Evolutionary conservation across 2,888 invertebrate genomes (phyloP), one percentile per base, ranked within the genome.

Genomic region (Perithous albicinctus): DNA sequence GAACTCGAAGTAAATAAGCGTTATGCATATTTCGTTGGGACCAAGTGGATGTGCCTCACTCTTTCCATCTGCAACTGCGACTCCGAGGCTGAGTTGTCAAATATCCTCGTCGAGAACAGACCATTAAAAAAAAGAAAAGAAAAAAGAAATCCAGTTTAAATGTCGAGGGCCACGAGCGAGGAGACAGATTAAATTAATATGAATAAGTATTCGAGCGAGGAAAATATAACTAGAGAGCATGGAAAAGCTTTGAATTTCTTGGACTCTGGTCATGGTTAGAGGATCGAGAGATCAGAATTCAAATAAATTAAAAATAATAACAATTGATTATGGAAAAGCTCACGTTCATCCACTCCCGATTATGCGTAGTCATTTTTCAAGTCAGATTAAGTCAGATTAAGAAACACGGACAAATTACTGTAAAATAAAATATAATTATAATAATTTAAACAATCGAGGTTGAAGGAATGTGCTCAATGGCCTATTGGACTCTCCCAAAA

Each of bases 21-120:
- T 84, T 85, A 84, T 85, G 83, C 84, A 85, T 85, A 85, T 85
- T 84, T 84, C 76, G 82, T 83, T 66, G 78, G 69, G 61, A 79
- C 78, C 32, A 78, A 80, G 84, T 82, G 81, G 81, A 84, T 84
- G 81, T 80, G 79, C 69, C 35, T 43, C 59, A 38, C 48, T 56
- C 74, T 56, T 43, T 78, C 70, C 66, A 64, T 63, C 66, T 43
- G 74, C 61, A 70, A 78, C 73, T 74, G 81, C 74, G 67, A 38
- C 67, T 15, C 20, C 23, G 26, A n/a, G 56, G 59, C 72, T 76
- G 78, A 72, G 75, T 85, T 79, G 80, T 82, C 82, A 84, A 85
- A 85, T 82, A 83, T 79, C 74, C 61, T 80, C 78, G 81, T 78
- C 51, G 54, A 72, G 72, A 54, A 59, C 56, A 43, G 70, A 41